Conservation (phyloP, 2,113 vertebrate species). For the Xenus cinereus region DNA sequence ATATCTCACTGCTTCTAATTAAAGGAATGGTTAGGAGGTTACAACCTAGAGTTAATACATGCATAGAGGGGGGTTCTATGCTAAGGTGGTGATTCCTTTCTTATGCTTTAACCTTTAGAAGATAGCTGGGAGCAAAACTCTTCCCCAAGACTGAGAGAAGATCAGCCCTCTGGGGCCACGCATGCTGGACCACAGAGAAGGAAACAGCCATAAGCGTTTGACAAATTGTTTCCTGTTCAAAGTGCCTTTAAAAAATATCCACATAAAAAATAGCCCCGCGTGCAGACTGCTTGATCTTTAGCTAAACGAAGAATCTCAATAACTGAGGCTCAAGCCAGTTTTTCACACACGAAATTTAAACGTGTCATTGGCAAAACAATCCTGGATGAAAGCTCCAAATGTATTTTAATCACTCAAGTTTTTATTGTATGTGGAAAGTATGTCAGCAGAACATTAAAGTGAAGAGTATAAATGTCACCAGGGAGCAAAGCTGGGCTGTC, state of each 20-base stretch:
- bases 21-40: background rate
- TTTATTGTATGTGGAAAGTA: background rate
- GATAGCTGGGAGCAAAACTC: background rate
- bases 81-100: background rate
- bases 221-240: slow-evolving; percentile 54
- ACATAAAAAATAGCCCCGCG: background rate
- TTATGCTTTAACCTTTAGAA: background rate
- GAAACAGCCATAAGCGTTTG: background rate
- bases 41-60: background rate
- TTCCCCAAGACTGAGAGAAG: background rate
- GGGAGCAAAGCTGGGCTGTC: background rate
- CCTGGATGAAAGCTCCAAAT: background rate
- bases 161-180: background rate
- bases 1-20: background rate
- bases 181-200: background rate
- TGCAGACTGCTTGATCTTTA: background rate
- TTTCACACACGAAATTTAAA: background rate
- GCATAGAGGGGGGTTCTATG: background rate
- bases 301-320: background rate
- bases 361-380: background rate
- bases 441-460: background rate
- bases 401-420: background rate
- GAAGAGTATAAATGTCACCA: background rate
- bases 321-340: background rate
- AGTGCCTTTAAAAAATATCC: background rate